These are phyloP conservation scores for Amiota communis DNA, from an alignment of 2,888 invertebrate species.

Conservation along the genomic window DNA sequence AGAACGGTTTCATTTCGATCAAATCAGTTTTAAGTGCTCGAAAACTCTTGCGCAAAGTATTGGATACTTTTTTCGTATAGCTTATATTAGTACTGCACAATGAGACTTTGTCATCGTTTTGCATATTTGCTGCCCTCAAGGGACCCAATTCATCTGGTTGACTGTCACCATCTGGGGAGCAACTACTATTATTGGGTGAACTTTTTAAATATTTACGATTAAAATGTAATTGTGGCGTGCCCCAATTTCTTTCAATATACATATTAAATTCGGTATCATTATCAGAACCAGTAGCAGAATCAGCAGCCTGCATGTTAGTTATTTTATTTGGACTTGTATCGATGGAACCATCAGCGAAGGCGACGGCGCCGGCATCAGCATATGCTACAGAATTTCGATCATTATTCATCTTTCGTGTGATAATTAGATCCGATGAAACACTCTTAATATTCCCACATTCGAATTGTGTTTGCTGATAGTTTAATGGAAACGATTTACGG, in stretches of 20 bases:
- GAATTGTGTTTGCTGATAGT: constrained; percentile 62
- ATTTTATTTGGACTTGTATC: not conserved
- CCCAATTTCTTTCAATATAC: constrained; percentile 68
- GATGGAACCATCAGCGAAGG: constrained; percentile 13
- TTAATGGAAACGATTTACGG: constrained; percentile 45
- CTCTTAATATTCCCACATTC: constrained; percentile 68
- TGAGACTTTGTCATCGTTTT: constrained; percentile 61
- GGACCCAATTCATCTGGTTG: constrained; percentile 49
- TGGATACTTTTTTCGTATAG: constrained; percentile 66
- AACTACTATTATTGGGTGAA: constrained; percentile 50
- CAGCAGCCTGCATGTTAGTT: constrained; percentile 30
- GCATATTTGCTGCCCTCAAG: constrained; percentile 32
- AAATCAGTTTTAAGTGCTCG: constrained; percentile 65
- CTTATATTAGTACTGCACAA: constrained; percentile 64
- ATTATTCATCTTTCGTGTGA: constrained; percentile 62
- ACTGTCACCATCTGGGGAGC: constrained; percentile 43
- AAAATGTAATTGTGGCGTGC: constrained; percentile 70
- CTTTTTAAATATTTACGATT: constrained; percentile 69
- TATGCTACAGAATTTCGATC: constrained; percentile 33
- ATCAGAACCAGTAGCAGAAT: constrained; percentile 51
- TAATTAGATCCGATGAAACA: constrained; percentile 65
- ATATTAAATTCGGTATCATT: constrained; percentile 55
- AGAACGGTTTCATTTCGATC: constrained; percentile 66
- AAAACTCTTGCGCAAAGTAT: constrained; percentile 66
- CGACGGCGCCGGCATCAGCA: constrained; percentile 44